These are phyloP conservation scores for Botia kubotai DNA, from an alignment of 2,797 vertebrate species.

Conservation along the genomic window DNA sequence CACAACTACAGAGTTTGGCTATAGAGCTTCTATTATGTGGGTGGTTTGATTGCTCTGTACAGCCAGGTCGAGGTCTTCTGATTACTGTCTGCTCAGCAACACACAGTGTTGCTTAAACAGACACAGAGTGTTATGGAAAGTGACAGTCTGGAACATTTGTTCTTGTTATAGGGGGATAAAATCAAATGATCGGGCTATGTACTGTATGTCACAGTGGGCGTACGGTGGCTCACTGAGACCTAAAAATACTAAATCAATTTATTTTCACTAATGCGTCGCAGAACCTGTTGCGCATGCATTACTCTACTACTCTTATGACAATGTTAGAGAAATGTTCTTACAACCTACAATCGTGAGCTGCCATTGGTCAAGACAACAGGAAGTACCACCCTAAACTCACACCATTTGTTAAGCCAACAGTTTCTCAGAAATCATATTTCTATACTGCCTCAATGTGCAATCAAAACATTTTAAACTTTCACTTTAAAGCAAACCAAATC, in stretches of 20 bases:
- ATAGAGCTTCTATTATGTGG: constrained; percentile 37
- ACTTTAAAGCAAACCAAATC: not conserved
- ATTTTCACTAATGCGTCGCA: constrained; percentile 6
- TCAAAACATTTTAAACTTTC: not conserved
- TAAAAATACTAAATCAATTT: not conserved
- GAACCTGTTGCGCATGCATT: not conserved
- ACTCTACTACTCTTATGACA: too few relatives aligned
- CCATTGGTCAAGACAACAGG: too few relatives aligned
- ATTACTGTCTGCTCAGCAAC: constrained; percentile 44
- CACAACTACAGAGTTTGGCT: constrained; percentile 37
- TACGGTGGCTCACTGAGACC: not conserved
- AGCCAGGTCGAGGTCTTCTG: constrained; percentile 44
- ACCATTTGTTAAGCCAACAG: too few relatives aligned
- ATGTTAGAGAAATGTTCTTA: too few relatives aligned
- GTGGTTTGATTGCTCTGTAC: constrained; percentile 43
- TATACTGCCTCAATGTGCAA: not conserved
- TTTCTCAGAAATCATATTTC: too few relatives aligned
- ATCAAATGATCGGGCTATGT: not conserved
- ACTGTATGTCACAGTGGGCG: not conserved
- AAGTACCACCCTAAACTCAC: too few relatives aligned
- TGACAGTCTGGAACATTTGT: constrained; percentile 25
- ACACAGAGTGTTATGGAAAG: constrained; percentile 32
- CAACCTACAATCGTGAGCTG: too few relatives aligned
- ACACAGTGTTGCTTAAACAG: constrained; percentile 17
- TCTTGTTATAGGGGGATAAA: not conserved